Evolutionary conservation across 2,888 invertebrate species (phyloP), one percentile per base, ranked within the genome.

Genomic region (Acleris sparsana): DNA sequence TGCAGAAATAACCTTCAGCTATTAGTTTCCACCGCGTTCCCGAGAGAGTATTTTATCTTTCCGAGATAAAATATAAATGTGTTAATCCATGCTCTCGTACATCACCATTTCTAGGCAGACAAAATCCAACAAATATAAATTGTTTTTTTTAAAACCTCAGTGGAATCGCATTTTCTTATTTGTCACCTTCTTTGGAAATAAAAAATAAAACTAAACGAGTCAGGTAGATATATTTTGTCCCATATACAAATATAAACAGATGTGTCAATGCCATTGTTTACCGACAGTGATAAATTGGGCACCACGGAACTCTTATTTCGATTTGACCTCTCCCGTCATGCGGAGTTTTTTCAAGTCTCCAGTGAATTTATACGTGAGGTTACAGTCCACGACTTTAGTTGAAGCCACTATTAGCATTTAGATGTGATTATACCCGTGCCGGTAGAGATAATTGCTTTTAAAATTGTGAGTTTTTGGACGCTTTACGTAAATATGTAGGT

Each of bases 261-360:
- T 74, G 65, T 70, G 70, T 74, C 74, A 73, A 73, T 72, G 72
- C 71, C 71, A 62, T 70, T 71, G 70, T 71, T 72, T 72, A 65
- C 68, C 53, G 75, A 73, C 72, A 71, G 69, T 73, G 73, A 75
- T 70, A 72, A 71, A 75, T 75, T 63, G 71, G 53, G 56, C 69
- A 63, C 67, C 63, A 55, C 66, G 52, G 60, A 72, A 69, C 69
- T 70, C 68, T 66, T 73, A 69, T 73, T 73, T 73, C 69, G 69
- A 68, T 71, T 68, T 69, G 68, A 68, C 70, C 70, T 67, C 66
- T 67, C 58, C 58, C 49, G 49, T 53, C 53, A 53, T 51, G 51
- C 33, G 51, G 44, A 57, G 13, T 61, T 65, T 64, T 53, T 53
- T 49, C 60, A 62, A 61, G 29, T 63, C 66, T 67, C 55, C 48